A percentile compares a stretch with the other conserved stretches of the same genome.
phyloP scores from a whole-genome alignment of 1,140 invertebrate species.

The Oedothorax gibbosus region DNA sequence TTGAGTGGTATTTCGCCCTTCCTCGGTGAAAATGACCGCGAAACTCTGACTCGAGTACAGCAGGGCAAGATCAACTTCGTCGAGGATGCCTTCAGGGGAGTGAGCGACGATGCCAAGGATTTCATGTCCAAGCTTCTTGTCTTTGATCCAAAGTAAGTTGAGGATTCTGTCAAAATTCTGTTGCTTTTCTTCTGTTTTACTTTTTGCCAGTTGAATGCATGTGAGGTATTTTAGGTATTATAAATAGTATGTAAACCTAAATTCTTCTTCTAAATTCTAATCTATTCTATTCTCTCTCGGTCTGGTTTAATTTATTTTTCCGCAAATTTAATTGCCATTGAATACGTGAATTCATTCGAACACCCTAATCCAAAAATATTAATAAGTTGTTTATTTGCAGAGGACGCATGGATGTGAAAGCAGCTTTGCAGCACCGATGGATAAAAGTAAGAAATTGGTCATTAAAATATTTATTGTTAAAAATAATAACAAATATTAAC shows the following conservation, averaged over 20 bases:
- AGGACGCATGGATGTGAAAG: conserved; percentile 81
- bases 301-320: too few relatives aligned
- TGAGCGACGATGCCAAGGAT: conserved; percentile 85
- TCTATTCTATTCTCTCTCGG: too few relatives aligned
- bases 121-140: conserved; percentile 86
- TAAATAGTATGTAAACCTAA: not conserved
- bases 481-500: not conserved
- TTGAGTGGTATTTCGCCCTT: conserved; percentile 70
- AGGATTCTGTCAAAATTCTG: too few relatives aligned
- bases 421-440: conserved; percentile 88
- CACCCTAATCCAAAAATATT: not conserved
- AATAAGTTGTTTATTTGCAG: conserved; percentile 36
- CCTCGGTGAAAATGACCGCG: conserved; percentile 82
- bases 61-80: conserved; percentile 71
- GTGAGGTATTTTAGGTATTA: not conserved
- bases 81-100: conserved; percentile 69
- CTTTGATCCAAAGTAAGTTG: conserved; percentile 75
- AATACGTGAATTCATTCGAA: not conserved
- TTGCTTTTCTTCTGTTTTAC: too few relatives aligned
- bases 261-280: too few relatives aligned
- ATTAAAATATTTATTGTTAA: not conserved
- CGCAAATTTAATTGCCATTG: not conserved
- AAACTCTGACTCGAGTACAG: conserved; percentile 84
- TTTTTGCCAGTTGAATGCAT: too few relatives aligned
- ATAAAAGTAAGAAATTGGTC: conserved; percentile 70